These are phyloP conservation scores for Rhyacichthys aspro DNA, from an alignment of 2,797 vertebrate species.

Conservation along the genomic window DNA sequence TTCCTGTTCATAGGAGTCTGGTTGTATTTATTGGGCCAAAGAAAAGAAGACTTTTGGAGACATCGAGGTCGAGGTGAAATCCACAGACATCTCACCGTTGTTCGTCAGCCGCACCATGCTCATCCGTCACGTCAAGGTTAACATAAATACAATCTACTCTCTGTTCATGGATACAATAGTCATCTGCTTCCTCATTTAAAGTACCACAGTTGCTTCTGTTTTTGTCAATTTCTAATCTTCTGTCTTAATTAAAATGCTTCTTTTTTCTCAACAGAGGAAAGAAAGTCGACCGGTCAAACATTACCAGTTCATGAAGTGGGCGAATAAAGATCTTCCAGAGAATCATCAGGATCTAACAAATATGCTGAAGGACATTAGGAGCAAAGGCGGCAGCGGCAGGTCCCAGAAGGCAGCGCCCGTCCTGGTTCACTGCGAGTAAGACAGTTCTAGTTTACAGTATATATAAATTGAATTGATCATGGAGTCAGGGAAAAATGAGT, in stretches of 20 bases:
- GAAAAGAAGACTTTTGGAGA: conserved; percentile 81
- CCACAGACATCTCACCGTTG: conserved; percentile 62
- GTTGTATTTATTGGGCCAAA: conserved; percentile 84
- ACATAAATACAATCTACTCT: neutral
- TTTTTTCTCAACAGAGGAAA: conserved; percentile 81
- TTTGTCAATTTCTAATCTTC: neutral
- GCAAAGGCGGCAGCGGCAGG: conserved; percentile 51
- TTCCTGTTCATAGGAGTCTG: conserved; percentile 74
- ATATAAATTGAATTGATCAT: neutral
- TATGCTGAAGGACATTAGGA: conserved; percentile 83
- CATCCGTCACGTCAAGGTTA: conserved; percentile 88
- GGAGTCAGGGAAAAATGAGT: too few species aligned
- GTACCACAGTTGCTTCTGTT: too few species aligned
- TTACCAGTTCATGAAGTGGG: conserved; percentile 89
- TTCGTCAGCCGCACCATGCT: conserved; percentile 84
- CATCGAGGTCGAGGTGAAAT: conserved; percentile 82
- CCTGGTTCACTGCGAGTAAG: conserved; percentile 91
- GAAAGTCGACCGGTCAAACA: conserved; percentile 84
- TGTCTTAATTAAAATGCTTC: neutral
- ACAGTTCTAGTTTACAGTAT: neutral
- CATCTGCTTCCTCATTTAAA: too few species aligned
- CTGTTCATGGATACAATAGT: too few species aligned
- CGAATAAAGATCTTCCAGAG: conserved; percentile 76
- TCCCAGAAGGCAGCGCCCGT: conserved; percentile 64
- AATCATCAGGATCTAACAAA: conserved; percentile 80